These are phyloP conservation scores for Amniataba percoides DNA, from an alignment of 2,797 vertebrate species.

Conservation along the genomic window DNA sequence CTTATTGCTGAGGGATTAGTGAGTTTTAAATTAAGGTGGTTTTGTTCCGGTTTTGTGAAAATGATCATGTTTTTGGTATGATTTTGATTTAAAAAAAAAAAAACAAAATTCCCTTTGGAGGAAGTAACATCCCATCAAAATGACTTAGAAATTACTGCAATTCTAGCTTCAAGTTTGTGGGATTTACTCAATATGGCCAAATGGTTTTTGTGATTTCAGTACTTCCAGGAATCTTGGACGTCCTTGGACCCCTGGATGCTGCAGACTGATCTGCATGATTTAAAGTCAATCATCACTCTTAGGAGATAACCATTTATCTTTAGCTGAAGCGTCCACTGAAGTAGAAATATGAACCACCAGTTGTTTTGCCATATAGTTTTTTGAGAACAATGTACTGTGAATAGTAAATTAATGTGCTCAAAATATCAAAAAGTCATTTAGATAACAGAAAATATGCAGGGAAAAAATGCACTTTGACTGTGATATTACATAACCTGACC, in stretches of 20 bases:
- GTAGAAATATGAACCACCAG: not conserved
- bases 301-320: not conserved
- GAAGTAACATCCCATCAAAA: slow-evolving; percentile 7
- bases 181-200: not conserved
- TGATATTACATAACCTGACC: not conserved
- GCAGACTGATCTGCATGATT: slow-evolving; percentile 1
- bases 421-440: not conserved
- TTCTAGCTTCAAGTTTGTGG: not conserved
- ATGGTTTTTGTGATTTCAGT: slow-evolving; percentile 8
- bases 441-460: not conserved
- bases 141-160: not conserved
- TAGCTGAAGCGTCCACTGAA: not conserved
- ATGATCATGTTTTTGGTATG: slow-evolving; percentile 30
- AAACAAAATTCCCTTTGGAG: slow-evolving; percentile 4
- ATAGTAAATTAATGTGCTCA: not conserved
- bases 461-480: not conserved
- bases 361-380: not conserved
- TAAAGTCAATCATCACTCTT: not conserved
- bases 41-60: slow-evolving; percentile 61
- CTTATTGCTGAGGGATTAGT: slow-evolving; percentile 75
- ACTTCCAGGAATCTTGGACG: not conserved
- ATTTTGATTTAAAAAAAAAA: slow-evolving; percentile 42
- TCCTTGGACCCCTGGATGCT: not conserved
- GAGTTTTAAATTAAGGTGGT: slow-evolving; percentile 67
- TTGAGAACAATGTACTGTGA: not conserved